Evolutionary conservation across 2,888 invertebrate species (phyloP), one percentile per base, ranked within the genome.

Genomic region (Invenusta paracnida): DNA sequence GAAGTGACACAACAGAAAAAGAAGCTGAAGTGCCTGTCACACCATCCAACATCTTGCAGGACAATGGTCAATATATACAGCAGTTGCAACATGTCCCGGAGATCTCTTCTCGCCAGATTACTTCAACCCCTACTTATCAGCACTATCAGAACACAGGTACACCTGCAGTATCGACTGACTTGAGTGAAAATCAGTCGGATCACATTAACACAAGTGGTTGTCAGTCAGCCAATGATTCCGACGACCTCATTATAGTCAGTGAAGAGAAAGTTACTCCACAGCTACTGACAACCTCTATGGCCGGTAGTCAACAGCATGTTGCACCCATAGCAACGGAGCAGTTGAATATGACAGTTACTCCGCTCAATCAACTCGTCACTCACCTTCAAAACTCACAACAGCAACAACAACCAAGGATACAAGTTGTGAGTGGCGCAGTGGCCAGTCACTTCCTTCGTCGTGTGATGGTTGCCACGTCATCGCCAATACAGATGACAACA

Each of bases 161-260:
- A n/a, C n/a, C n/a, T n/a, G n/a, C n/a, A n/a, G n/a, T n/a, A n/a
- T n/a, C n/a, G n/a, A n/a, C n/a, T n/a, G n/a, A n/a, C n/a, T n/a
- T n/a, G n/a, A n/a, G n/a, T n/a, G n/a, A n/a, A n/a, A n/a, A n/a
- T n/a, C n/a, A n/a, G n/a, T n/a, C n/a, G n/a, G n/a, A n/a, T n/a
- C n/a, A n/a, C n/a, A n/a, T n/a, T n/a, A n/a, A n/a, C n/a, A n/a
- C n/a, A n/a, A n/a, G n/a, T n/a, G n/a, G n/a, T n/a, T n/a, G n/a
- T n/a, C n/a, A n/a, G n/a, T 73, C 73, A 5, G 73, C 73, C 27
- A 73, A 13, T 23, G 73, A 73, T 23, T 73, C 73, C 23, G 73
- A 73, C 73, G 73, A 73, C 23, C 73, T 73, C 73, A 73, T 73
- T 23, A 73, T 73, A 73, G 73, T 73, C 17, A 23, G 73, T 23